Percentiles rank a stretch among this genome's conserved stretches.
Conservation (phyloP, 2,797 vertebrate species). For the Microcaecilia unicolor region DNA sequence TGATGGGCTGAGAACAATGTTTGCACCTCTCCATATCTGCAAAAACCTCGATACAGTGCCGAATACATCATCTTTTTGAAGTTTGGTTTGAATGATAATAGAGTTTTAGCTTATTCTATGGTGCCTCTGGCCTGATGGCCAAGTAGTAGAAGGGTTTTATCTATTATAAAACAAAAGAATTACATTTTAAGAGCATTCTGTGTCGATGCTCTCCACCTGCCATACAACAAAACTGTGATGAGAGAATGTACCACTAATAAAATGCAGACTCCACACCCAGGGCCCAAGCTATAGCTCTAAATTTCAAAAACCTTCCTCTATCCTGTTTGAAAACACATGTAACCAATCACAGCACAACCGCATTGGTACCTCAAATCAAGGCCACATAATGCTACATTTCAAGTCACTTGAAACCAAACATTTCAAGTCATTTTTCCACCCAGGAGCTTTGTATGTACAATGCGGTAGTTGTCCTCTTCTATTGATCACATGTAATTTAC, state of each 20-base stretch:
- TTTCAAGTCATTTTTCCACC: conserved; percentile 40
- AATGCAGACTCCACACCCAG: too few relatives aligned
- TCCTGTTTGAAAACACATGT: conserved; percentile 25
- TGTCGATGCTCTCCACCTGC: too few relatives aligned
- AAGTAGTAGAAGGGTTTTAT: too few relatives aligned
- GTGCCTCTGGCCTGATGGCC: too few relatives aligned
- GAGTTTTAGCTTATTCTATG: conserved; percentile 29
- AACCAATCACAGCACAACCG: conserved; percentile 11
- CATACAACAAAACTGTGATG: too few relatives aligned
- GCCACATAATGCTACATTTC: conserved; percentile 19
- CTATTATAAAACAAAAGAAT: too few relatives aligned
- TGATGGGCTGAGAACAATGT: too few relatives aligned
- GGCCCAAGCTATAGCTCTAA: too few relatives aligned
- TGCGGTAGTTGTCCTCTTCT: conserved; percentile 67
- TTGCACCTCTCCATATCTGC: too few relatives aligned
- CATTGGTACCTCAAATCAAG: conserved; percentile 39
- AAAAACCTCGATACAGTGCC: too few relatives aligned
- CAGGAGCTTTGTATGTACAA: conserved; percentile 67
- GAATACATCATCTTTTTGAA: conserved; percentile 14
- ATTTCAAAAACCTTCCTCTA: conserved; percentile 45
- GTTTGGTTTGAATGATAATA: conserved; percentile 17
- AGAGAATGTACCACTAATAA: too few relatives aligned
- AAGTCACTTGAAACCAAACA: conserved; percentile 48
- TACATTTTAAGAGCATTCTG: too few relatives aligned
- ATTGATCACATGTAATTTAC: conserved; percentile 97